Percentiles rank a stretch among this genome's conserved stretches.
Conservation (phyloP, 2,888 invertebrate genomes). For the Julus scandinavius region DNA sequence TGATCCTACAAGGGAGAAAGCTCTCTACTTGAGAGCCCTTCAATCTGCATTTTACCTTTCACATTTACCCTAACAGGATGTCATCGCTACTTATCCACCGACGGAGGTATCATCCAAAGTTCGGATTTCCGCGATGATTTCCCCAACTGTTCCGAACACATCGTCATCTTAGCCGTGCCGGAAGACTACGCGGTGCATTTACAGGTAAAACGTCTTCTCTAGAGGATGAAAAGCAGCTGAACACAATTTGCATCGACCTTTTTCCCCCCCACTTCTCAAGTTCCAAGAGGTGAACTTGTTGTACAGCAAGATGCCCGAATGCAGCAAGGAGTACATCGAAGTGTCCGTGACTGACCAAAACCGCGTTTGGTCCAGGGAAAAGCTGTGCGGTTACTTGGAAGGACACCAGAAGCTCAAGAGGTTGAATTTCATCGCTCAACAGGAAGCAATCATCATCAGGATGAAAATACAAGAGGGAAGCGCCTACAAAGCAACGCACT, state of each 20-base stretch:
- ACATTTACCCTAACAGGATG: background rate
- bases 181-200: background rate
- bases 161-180: background rate
- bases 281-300: slow-evolving; percentile 48
- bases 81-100: background rate
- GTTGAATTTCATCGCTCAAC: slow-evolving; percentile 40
- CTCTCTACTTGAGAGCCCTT: too few species aligned
- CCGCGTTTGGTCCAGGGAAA: slow-evolving; percentile 14
- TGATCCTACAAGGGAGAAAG: too few species aligned
- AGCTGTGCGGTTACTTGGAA: slow-evolving; percentile 44
- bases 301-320: slow-evolving; percentile 42
- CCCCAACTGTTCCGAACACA: background rate
- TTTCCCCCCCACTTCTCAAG: background rate
- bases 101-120: background rate
- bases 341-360: background rate
- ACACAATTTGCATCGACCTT: background rate
- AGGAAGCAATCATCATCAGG: slow-evolving; percentile 43
- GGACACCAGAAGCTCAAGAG: background rate
- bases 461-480: background rate
- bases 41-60: too few species aligned
- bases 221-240: too few species aligned
- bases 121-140: background rate
- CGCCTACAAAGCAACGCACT: slow-evolving; percentile 31
- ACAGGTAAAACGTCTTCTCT: background rate
- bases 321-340: slow-evolving; percentile 52